Base-by-base conservation (phyloP, 2,888 invertebrate species). In the Callinectes sapidus region DNA sequence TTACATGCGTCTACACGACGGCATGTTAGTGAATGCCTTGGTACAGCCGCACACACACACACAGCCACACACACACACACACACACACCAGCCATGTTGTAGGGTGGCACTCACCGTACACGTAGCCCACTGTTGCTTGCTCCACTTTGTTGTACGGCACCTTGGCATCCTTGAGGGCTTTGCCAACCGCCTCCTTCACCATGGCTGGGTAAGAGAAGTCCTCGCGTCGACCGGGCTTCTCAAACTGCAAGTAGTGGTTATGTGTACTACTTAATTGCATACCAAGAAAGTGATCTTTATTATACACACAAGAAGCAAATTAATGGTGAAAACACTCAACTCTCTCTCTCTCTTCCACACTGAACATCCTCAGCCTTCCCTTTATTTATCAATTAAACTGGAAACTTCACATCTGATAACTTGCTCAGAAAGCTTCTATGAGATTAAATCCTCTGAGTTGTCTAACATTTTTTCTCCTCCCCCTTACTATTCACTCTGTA, bases 201-300 rank as follows among this genome's bases (percentile, higher is more conserved):
- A 99, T 97, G 95, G 98, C 97, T 0, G 99, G 99, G 96, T 99
- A 99, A 96, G 99, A 99, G 95, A 97, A 97, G 95, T 97, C 97
- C 90, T 97, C 96, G 92, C 97, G 96, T 89, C 96, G 96, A 90
- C 98, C 98, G 88, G 99, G 99, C 96, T 99, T 99, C 95, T 98
- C 98, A 96, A 99, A 99, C 97, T 94, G 88, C 92, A 92, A 89
- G 85, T 87, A 13, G 54, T 28, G 61, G 23, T 48, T 14, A 87
- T 28, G n/a, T n/a, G n/a, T n/a, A 61, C 85, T 54, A 3, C 32
- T 23, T 32, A n/a, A 61, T 48, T 85, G 23, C 6, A 89, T 23
- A 2, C 54, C 18, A 1, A 81, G 23, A 48, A 89, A 91, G 2
- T 42, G 13, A 71, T 39, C 55, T 48, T 81, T 90, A 5, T 42